These are phyloP conservation scores for Protophormia terraenovae DNA, from an alignment of 2,888 invertebrate species.

Conservation along the genomic window DNA sequence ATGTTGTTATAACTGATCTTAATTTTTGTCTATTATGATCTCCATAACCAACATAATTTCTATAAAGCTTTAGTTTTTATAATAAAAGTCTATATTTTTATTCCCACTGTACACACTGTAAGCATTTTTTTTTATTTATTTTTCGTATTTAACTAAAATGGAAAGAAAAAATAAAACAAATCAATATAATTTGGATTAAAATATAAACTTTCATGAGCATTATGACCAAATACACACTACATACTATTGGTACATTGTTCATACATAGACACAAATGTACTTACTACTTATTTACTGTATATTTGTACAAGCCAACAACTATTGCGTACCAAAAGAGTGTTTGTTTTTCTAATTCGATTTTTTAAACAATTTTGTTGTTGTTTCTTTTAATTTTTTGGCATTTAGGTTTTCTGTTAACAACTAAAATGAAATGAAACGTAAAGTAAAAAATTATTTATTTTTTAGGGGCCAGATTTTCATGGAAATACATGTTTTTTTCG, in stretches of 20 bases:
- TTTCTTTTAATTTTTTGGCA: not conserved
- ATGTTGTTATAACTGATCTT: no score
- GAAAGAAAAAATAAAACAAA: conserved; percentile 20
- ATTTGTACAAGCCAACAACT: conserved; percentile 10
- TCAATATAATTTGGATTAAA: conserved; percentile 51
- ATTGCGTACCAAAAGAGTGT: not conserved
- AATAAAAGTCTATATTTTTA: not conserved
- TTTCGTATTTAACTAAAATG: not conserved
- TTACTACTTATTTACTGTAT: not conserved
- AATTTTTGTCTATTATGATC: no score
- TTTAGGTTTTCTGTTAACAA: not conserved
- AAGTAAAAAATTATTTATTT: no score
- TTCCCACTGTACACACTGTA: not conserved
- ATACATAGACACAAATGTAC: conserved; percentile 1
- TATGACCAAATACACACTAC: conserved; percentile 17
- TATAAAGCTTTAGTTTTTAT: no score
- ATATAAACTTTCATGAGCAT: conserved; percentile 47
- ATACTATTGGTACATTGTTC: not conserved
- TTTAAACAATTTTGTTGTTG: not conserved
- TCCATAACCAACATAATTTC: no score
- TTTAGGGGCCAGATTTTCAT: no score
- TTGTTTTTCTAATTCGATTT: not conserved
- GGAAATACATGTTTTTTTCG: no score
- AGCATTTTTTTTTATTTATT: not conserved
- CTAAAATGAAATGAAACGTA: not conserved